phyloP scores from a whole-genome alignment of 2,797 vertebrate species.

The Orestias chungarensis region DNA sequence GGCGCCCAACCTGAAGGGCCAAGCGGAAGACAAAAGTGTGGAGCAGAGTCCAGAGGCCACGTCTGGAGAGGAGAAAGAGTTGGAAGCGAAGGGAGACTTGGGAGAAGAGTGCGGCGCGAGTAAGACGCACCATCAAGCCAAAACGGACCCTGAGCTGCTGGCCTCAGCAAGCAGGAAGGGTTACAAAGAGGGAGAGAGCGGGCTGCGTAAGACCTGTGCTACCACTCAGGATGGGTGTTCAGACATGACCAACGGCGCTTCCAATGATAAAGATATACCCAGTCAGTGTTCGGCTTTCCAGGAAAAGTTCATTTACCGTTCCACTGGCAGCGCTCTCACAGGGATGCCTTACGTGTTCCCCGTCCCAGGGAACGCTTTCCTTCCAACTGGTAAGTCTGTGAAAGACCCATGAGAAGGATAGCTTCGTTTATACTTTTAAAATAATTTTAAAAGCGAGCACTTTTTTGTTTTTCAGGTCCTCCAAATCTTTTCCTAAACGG shows the following conservation, averaged over 20 bases:
- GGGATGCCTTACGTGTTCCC: conserved; percentile 85
- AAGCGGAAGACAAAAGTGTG: conserved; percentile 80
- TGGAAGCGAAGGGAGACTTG: conserved; percentile 80
- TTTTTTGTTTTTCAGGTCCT: conserved; percentile 72
- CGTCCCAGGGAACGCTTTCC: conserved; percentile 76
- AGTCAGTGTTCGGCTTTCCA: conserved; percentile 81
- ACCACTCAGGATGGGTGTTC: conserved; percentile 69
- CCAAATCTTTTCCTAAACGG: conserved; percentile 83
- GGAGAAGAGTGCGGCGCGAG: conserved; percentile 72
- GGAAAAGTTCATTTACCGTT: conserved; percentile 85
- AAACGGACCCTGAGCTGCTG: conserved; percentile 79
- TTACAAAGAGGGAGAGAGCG: conserved; percentile 79
- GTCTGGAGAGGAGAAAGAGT: conserved; percentile 85
- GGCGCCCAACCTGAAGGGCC: conserved; percentile 75
- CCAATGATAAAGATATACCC: conserved; percentile 81
- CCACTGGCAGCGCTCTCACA: conserved; percentile 72
- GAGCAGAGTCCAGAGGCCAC: conserved; percentile 76
- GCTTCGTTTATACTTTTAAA: background rate
- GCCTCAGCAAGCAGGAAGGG: conserved; percentile 68
- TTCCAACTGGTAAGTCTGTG: conserved; percentile 75
- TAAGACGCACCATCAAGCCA: conserved; percentile 80
- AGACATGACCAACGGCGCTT: conserved; percentile 71
- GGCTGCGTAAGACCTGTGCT: conserved; percentile 77
- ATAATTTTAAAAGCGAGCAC: background rate
- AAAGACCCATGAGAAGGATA: background rate